A percentile compares a stretch with the other conserved stretches of the same genome.
Evolutionary conservation across 2,888 invertebrate genomes (phyloP).

Genomic region (Drosophila melanosoma): DNA sequence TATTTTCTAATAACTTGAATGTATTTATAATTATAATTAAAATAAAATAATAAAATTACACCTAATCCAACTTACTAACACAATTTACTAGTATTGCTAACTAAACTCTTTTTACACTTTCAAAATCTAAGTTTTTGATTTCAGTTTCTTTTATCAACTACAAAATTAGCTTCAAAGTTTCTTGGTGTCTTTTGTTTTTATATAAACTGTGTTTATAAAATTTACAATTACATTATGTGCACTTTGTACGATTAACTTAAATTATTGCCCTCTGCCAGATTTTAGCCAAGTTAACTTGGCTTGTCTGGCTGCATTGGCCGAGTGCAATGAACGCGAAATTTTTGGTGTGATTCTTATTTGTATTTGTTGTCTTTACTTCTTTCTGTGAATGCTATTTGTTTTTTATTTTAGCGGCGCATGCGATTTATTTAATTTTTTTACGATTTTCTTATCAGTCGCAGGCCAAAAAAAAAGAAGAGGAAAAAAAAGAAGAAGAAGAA

Average conservation of each 20-base stretch:
- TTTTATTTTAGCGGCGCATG: conserved; percentile 63
- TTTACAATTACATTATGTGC: not conserved
- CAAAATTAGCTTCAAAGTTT: not conserved
- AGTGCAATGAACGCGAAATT: conserved; percentile 70
- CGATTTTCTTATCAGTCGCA: conserved; percentile 68
- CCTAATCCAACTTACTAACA: not conserved
- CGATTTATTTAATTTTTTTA: conserved; percentile 17
- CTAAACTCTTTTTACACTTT: not conserved
- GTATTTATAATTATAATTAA: too few species aligned
- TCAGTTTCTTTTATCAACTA: not conserved
- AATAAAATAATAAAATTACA: not conserved
- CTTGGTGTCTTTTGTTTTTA: not conserved
- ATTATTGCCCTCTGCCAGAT: conserved; percentile 31
- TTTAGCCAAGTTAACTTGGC: conserved; percentile 52
- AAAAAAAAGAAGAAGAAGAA: not conserved
- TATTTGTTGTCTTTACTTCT: conserved; percentile 10
- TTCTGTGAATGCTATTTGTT: conserved; percentile 47
- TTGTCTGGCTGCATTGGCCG: conserved; percentile 34
- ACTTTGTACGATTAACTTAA: conserved; percentile 1
- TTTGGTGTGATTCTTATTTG: conserved; percentile 36
- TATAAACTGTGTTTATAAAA: too few species aligned
- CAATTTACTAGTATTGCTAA: not conserved
- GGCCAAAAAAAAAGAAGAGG: conserved; percentile 48
- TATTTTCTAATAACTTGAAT: not conserved
- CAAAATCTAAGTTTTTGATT: not conserved